These are phyloP conservation scores for Pachliopta kotzebuea DNA, from an alignment of 2,888 invertebrate genomes.

Conservation along the genomic window DNA sequence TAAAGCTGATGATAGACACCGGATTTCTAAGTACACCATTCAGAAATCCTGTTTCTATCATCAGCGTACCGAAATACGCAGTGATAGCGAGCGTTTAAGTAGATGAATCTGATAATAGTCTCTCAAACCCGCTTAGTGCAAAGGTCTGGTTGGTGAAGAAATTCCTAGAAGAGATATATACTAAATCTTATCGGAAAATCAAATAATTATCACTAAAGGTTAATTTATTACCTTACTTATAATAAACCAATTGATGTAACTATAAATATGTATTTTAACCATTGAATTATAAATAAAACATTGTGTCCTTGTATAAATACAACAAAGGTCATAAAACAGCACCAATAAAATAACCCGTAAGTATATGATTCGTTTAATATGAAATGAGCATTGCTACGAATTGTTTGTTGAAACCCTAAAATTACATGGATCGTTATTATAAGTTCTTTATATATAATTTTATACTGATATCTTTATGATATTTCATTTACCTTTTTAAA, in stretches of 20 bases:
- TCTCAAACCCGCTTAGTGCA: no score
- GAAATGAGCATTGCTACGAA: background rate
- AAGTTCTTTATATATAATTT: background rate
- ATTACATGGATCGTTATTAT: background rate
- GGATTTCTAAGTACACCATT: no score
- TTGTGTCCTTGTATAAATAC: background rate
- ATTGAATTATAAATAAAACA: background rate
- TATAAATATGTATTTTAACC: no score
- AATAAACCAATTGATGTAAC: background rate
- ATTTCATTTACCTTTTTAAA: background rate
- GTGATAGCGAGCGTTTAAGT: no score
- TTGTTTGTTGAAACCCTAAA: background rate
- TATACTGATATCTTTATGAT: background rate
- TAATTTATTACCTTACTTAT: background rate
- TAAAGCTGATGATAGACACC: no score
- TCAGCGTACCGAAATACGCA: no score
- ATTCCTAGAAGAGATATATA: no score
- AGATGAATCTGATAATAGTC: no score
- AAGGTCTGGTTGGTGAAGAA: no score
- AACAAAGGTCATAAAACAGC: background rate
- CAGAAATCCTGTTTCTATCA: no score
- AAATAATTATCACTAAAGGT: no score
- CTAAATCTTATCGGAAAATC: no score
- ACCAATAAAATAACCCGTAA: background rate
- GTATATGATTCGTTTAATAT: slow-evolving; percentile 1